Conservation (phyloP, 2,113 vertebrate genomes). For the Chelonoidis abingdonii region DNA sequence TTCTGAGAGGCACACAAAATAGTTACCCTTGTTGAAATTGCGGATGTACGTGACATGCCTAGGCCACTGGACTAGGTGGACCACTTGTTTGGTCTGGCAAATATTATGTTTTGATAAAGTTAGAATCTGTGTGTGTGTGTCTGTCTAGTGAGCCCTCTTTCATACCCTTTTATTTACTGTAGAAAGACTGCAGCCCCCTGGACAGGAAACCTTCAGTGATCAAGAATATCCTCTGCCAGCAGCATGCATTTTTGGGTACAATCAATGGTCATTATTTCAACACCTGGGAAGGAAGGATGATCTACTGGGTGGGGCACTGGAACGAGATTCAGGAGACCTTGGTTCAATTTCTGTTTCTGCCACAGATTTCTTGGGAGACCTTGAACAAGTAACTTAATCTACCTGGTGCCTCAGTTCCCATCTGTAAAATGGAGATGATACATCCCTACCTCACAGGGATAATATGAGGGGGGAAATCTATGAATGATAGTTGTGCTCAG, state of each 20-base stretch:
- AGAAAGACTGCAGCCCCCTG: background rate
- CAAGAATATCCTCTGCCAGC: background rate
- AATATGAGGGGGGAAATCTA: background rate
- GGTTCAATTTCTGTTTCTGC: background rate
- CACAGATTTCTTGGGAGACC: background rate
- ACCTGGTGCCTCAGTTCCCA: background rate
- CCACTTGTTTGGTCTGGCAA: background rate
- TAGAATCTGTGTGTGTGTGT: background rate
- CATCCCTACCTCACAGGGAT: background rate
- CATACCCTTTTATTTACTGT: background rate
- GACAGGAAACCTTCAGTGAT: background rate
- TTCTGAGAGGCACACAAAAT: rapidly evolving
- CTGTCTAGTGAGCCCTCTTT: background rate
- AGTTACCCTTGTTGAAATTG: background rate
- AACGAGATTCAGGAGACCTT: background rate
- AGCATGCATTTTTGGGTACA: background rate
- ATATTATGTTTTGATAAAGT: background rate
- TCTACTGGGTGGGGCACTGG: background rate
- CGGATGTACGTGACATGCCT: background rate
- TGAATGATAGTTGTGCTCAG: background rate
- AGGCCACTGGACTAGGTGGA: rapidly evolving
- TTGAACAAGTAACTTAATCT: background rate
- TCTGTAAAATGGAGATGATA: background rate
- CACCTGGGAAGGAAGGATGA: background rate
- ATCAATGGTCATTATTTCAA: background rate